Percentiles rank a stretch among this genome's conserved stretches.
These are phyloP conservation scores for Helogale parvula DNA, from an alignment of 2,113 vertebrate genomes.

Conservation along the genomic window DNA sequence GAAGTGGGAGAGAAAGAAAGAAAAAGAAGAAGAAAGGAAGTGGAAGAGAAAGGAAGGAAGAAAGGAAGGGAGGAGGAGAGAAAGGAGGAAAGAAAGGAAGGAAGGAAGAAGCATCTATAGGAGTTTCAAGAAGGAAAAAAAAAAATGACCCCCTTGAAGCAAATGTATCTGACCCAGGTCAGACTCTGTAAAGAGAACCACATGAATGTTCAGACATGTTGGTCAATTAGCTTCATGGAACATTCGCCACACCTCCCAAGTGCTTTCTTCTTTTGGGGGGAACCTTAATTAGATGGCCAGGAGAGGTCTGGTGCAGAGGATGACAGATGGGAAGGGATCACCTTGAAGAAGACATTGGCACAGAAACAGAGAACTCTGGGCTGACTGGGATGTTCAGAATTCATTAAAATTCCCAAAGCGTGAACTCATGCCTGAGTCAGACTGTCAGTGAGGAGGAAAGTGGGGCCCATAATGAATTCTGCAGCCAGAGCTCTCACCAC, in stretches of 20 bases:
- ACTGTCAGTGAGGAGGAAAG: background rate
- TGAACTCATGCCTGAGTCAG: conserved; percentile 60
- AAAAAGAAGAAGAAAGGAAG: background rate
- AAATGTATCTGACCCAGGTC: conserved; percentile 39
- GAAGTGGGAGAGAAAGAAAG: background rate
- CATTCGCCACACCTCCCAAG: conserved; percentile 14
- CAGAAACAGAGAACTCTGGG: conserved; percentile 51
- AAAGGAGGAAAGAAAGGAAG: background rate
- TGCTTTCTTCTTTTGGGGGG: background rate
- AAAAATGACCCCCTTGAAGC: background rate
- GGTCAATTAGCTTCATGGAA: background rate
- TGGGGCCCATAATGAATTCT: background rate
- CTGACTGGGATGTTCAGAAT: conserved; percentile 23
- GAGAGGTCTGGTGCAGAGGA: conserved; percentile 25
- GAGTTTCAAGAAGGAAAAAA: conserved; percentile 40
- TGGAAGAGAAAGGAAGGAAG: too few species aligned
- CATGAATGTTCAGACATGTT: background rate
- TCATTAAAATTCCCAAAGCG: conserved; percentile 69
- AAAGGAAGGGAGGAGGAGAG: background rate
- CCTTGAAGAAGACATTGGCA: conserved; percentile 61
- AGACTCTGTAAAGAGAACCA: conserved; percentile 50
- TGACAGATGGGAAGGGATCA: conserved; percentile 59
- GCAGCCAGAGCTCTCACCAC: background rate
- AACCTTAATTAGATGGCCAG: conserved; percentile 60
- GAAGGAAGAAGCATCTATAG: background rate